Conservation (phyloP, 1,140 invertebrate genomes). For the honey bee (Apis mellifera) region Amel_HAv3.1 CM009936.2:11589501-11590000, state of each 20-base stretch:
- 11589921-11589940: constrained; percentile 14
- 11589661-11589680: not conserved
- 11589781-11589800: not conserved
- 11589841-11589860: constrained; percentile 20
- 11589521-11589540: not conserved
- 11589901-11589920: not conserved
- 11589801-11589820: constrained; percentile 8
- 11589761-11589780: no score
- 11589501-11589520: not conserved
- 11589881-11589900: constrained; percentile 5
- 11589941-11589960: not conserved
- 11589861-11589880: not conserved
- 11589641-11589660: no score
- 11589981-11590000: not conserved
- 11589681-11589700: not conserved
- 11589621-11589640: no score
- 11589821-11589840: constrained; percentile 28
- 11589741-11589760: not conserved
- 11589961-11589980: constrained; percentile 20
- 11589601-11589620: no score
- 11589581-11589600: no score
- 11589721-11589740: not conserved
- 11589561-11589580: no score
- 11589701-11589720: no score
- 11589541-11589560: not conserved